Conservation (phyloP, 2,797 vertebrate genomes). For the Dallia pectoralis region DNA sequence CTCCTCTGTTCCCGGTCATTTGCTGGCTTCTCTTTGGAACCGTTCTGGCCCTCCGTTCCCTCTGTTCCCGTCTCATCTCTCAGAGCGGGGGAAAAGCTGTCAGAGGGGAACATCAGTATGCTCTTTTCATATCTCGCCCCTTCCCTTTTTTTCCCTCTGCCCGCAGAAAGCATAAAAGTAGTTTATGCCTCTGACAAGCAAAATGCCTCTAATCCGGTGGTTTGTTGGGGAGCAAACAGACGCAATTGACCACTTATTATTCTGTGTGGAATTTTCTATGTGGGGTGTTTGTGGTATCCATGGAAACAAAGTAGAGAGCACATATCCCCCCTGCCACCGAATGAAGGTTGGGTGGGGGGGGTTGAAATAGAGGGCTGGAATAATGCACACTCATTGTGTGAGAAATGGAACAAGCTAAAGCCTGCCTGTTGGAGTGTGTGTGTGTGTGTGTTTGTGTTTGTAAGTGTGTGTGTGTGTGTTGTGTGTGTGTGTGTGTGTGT, state of each 20-base stretch:
- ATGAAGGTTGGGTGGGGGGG: constrained; percentile 58
- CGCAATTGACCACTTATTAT: constrained; percentile 78
- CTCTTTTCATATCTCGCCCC: constrained; percentile 66
- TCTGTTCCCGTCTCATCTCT: too few relatives aligned
- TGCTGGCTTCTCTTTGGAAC: too few relatives aligned
- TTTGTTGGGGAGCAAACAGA: constrained; percentile 75
- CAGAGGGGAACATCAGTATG: constrained; percentile 69
- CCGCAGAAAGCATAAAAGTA: constrained; percentile 75
- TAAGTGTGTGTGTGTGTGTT: constrained; percentile 20
- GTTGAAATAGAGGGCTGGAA: constrained; percentile 68
- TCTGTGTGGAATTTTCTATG: constrained; percentile 74
- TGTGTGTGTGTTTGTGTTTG: constrained; percentile 9
- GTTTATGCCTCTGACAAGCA: constrained; percentile 76
- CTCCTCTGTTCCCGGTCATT: constrained; percentile 22
- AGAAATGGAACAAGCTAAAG: constrained; percentile 62
- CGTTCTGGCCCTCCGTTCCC: too few relatives aligned
- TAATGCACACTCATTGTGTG: constrained; percentile 64
- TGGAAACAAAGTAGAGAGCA: constrained; percentile 74
- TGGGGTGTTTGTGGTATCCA: constrained; percentile 81
- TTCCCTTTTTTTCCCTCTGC: constrained; percentile 20
- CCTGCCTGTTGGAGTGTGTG: constrained; percentile 42
- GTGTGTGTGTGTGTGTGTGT: constrained; percentile 35
- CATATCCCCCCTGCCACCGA: constrained; percentile 58
- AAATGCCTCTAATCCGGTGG: constrained; percentile 76
- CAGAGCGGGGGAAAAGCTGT: constrained; percentile 48